Percentiles rank a stretch among this genome's conserved stretches.
Evolutionary conservation across 2,797 vertebrate species (phyloP).

Genomic region (Enteromius paludinosus): DNA sequence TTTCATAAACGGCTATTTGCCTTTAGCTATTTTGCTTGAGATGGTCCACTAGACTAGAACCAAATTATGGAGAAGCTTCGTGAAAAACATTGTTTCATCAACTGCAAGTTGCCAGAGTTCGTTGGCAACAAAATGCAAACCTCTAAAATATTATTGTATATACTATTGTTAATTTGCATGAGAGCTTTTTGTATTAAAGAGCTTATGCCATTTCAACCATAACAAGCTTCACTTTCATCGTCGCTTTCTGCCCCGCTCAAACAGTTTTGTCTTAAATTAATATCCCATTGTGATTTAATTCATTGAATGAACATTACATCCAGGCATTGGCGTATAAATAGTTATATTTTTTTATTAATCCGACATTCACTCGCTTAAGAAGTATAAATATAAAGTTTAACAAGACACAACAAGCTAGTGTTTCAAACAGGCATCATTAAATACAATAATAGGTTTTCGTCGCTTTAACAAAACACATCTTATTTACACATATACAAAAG

Average conservation of each 20-base stretch:
- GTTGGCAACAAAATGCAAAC: not conserved
- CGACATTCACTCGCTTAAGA: slow-evolving; percentile 77
- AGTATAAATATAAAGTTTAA: slow-evolving; percentile 86
- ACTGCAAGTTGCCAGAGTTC: not conserved
- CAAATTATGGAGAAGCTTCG: not conserved
- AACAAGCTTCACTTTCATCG: not conserved
- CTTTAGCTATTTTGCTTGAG: not conserved
- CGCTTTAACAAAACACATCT: slow-evolving; percentile 87
- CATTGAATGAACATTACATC: slow-evolving; percentile 14
- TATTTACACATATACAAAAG: slow-evolving; percentile 96
- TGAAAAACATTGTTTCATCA: not conserved
- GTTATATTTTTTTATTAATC: slow-evolving; percentile 73
- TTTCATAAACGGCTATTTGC: not conserved
- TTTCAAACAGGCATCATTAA: slow-evolving; percentile 85
- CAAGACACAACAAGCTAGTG: slow-evolving; percentile 82
- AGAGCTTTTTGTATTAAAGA: not conserved
- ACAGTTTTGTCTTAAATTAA: not conserved
- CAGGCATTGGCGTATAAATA: slow-evolving; percentile 76
- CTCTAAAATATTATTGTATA: not conserved
- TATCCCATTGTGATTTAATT: not conserved
- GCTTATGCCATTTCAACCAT: not conserved
- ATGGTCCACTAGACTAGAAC: not conserved
- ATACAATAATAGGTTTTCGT: slow-evolving; percentile 80
- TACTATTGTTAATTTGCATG: too few species aligned
- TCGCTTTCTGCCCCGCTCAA: not conserved